Evolutionary conservation across 2,797 vertebrate species (phyloP), one percentile per base, ranked within the genome.

Genomic region (Sebastes cheni): DNA sequence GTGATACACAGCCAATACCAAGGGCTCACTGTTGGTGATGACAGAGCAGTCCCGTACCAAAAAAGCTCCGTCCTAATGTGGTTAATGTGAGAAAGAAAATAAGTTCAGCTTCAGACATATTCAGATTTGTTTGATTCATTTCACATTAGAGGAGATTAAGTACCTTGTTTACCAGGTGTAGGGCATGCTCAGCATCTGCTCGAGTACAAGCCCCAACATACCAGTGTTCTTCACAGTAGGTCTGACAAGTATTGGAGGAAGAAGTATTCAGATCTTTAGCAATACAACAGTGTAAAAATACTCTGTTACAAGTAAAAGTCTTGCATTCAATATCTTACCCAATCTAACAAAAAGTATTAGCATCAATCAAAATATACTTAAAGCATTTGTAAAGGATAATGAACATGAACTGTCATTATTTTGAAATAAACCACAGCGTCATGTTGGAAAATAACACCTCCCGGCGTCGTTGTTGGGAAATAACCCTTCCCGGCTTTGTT

Each of bases 41-140:
- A 83, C 90, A 62, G 97, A 98, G 77, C 95, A 96, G 68, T 98
- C 95, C 71, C 98, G 96, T 16, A 99, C 96, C 90, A 99, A 78
- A 87, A 98, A 98, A 0, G 95, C 96, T 34, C 97, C 98, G 1
- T 98, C 96, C 98, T 99, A 2, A 46, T 10, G n/a, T n/a, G 29
- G 83, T 82, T 60, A 61, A 64, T 67, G 62, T n/a, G 39, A 65
- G 22, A 2, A 72, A 66, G 32, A 29, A n/a, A 20, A 55, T 9
- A 52, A 18, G 8, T 23, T 66, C 4, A 27, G 14, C 10, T 0
- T 65, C 10, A 50, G 12, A 55, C 3, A 25, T 8, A 14, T 67
- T 39, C 2, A 27, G 55, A 14, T 65, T 42, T 25, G 39, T 25
- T 10, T 5, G 22, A 10, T 14, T 14, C 0, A 50, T 39, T 64